A percentile compares a stretch with the other conserved stretches of the same genome.
Evolutionary conservation across 2,797 vertebrate genomes (phyloP).

Genomic region (Oophaga sylvatica): DNA sequence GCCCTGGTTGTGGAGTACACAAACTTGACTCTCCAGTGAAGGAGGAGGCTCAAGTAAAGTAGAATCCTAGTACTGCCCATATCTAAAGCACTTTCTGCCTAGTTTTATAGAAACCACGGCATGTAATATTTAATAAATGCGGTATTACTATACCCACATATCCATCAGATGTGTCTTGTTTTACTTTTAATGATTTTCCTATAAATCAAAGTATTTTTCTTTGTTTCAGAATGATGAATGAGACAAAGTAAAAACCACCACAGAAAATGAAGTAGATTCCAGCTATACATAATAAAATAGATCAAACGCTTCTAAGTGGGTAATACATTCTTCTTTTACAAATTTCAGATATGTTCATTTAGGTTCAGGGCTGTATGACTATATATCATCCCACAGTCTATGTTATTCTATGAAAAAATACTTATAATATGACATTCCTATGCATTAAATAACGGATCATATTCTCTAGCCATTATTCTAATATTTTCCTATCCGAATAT

Average conservation of each 20-base stretch:
- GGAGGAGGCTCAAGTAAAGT: neutral
- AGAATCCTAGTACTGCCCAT: neutral
- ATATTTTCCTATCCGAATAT: conserved; percentile 81
- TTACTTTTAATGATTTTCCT: conserved; percentile 17
- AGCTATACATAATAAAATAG: conserved; percentile 32
- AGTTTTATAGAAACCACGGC: neutral
- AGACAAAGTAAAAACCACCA: conserved; percentile 10
- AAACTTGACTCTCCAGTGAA: neutral
- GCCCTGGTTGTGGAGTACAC: neutral
- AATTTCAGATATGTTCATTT: conserved; percentile 34
- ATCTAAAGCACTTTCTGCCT: neutral
- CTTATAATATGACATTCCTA: conserved; percentile 77
- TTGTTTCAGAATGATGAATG: conserved; percentile 23
- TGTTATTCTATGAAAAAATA: conserved; percentile 74
- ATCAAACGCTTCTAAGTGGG: conserved; percentile 32
- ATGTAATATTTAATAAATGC: conserved; percentile 12
- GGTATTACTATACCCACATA: neutral
- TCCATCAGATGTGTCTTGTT: conserved; percentile 4
- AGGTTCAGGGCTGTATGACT: conserved; percentile 6
- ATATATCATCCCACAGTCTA: conserved; percentile 70
- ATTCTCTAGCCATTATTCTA: conserved; percentile 82
- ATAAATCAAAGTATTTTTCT: conserved; percentile 24
- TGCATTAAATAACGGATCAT: conserved; percentile 73
- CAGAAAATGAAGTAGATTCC: conserved; percentile 30
- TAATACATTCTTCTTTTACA: conserved; percentile 35